Evolutionary conservation across 2,888 invertebrate species (phyloP).

Genomic region (Odontomyia ornata): DNA sequence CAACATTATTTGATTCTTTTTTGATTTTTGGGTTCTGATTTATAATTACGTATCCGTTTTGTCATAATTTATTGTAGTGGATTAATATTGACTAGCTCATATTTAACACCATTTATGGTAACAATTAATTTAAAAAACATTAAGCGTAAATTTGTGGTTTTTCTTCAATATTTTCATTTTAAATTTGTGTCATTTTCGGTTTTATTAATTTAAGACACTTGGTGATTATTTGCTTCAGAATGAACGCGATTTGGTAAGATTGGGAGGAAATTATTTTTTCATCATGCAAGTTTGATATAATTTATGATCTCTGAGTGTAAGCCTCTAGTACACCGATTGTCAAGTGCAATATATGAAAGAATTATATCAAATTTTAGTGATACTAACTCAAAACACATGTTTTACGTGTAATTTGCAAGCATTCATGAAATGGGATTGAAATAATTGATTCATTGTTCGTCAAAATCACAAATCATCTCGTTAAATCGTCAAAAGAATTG

Average conservation of each 20-base stretch:
- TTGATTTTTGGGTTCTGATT: slow-evolving; percentile 11
- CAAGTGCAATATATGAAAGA: slow-evolving; percentile 5
- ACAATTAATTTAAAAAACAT: not conserved
- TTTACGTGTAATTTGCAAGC: not conserved
- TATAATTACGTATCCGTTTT: slow-evolving; percentile 27
- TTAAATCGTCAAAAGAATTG: too few species aligned
- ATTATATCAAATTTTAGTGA: not conserved
- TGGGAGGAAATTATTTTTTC: not conserved
- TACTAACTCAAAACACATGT: too few species aligned
- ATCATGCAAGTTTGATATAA: not conserved
- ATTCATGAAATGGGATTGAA: not conserved
- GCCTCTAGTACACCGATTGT: not conserved
- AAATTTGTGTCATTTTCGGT: slow-evolving; percentile 12
- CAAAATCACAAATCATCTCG: too few species aligned
- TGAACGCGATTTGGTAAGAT: not conserved
- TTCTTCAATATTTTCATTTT: slow-evolving; percentile 17
- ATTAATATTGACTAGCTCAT: not conserved
- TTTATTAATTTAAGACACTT: not conserved
- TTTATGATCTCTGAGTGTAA: not conserved
- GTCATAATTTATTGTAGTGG: slow-evolving; percentile 24
- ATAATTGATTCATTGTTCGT: too few species aligned
- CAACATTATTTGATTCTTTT: slow-evolving; percentile 29
- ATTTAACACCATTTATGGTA: not conserved
- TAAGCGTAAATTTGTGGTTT: slow-evolving; percentile 23
- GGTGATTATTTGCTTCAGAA: not conserved